phyloP scores from a whole-genome alignment of 2,113 vertebrate genomes.

The Pomatorhinus ruficollis region DNA sequence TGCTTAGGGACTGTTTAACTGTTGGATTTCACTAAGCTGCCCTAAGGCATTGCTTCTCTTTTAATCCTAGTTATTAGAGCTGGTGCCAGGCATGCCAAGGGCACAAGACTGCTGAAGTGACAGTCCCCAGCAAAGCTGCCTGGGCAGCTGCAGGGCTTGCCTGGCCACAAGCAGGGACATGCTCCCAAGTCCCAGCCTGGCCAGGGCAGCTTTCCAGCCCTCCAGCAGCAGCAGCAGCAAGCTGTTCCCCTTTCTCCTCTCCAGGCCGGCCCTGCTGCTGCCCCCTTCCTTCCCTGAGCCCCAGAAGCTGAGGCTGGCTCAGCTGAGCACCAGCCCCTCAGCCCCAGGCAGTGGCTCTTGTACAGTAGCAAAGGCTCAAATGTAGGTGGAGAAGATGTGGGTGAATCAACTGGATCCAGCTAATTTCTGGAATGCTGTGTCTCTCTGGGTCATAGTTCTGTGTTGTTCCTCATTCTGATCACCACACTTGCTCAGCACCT shows the following conservation, averaged over 20 bases:
- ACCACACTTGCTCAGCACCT: not conserved
- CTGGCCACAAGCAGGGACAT: not conserved
- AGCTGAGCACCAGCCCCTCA: not conserved
- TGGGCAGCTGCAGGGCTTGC: accelerated
- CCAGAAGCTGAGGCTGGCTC: not conserved
- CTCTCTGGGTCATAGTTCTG: accelerated
- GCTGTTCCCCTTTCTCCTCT: not conserved
- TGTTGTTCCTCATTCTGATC: too few species aligned
- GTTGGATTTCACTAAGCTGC: not conserved
- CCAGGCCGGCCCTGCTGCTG: too few species aligned
- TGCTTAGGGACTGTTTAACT: not conserved
- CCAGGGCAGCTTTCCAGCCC: not conserved
- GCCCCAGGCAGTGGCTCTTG: not conserved
- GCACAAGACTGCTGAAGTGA: not conserved
- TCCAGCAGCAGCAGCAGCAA: not conserved
- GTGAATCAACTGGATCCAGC: not conserved
- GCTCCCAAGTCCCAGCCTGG: accelerated
- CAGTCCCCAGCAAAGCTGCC: not conserved
- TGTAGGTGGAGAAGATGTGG: not conserved
- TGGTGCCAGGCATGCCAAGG: not conserved
- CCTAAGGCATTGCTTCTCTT: not conserved
- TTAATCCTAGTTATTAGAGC: not conserved
- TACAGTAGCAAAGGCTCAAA: not conserved
- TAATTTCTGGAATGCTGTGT: not conserved
- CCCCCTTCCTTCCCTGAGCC: not conserved